A percentile compares a stretch with the other conserved stretches of the same genome.
phyloP scores from a whole-genome alignment of 2,888 invertebrate species.

The Heliconius ethilla region DNA sequence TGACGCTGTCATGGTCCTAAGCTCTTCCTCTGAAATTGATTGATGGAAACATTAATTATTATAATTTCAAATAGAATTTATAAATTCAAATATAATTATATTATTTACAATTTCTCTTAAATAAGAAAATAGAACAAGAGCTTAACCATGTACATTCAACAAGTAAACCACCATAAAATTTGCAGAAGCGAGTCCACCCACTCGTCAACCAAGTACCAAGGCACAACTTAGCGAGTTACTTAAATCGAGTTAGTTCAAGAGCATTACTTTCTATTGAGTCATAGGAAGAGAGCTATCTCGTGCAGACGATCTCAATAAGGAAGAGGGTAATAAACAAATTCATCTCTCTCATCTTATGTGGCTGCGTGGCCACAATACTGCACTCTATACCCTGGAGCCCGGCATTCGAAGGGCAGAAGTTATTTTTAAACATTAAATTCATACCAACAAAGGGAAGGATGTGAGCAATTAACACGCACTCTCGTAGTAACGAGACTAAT shows the following conservation, averaged over 20 bases:
- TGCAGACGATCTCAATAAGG: constrained; percentile 81
- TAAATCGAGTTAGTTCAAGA: constrained; percentile 74
- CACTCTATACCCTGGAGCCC: constrained; percentile 72
- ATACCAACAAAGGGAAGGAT: constrained; percentile 79
- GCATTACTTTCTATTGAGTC: constrained; percentile 81
- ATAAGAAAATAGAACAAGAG: constrained; percentile 1
- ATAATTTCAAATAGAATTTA: not conserved
- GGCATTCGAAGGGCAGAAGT: constrained; percentile 66
- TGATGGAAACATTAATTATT: not conserved
- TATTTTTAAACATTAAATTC: constrained; percentile 79
- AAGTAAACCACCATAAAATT: constrained; percentile 35
- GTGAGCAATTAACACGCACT: constrained; percentile 77
- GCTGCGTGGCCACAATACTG: constrained; percentile 78
- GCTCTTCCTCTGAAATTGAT: not conserved
- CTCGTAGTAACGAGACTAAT: constrained; percentile 53
- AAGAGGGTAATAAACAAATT: constrained; percentile 82
- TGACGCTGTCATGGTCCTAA: not conserved
- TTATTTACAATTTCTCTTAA: not conserved
- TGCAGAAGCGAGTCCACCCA: constrained; percentile 56
- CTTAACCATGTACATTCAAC: not conserved
- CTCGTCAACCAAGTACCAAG: constrained; percentile 54
- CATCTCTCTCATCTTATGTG: constrained; percentile 80
- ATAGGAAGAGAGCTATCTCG: constrained; percentile 81
- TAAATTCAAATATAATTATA: not conserved
- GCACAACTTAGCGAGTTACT: constrained; percentile 62